These are phyloP conservation scores for Sebastes steindachneri DNA, from an alignment of 2,797 vertebrate species.

Conservation along the genomic window DNA sequence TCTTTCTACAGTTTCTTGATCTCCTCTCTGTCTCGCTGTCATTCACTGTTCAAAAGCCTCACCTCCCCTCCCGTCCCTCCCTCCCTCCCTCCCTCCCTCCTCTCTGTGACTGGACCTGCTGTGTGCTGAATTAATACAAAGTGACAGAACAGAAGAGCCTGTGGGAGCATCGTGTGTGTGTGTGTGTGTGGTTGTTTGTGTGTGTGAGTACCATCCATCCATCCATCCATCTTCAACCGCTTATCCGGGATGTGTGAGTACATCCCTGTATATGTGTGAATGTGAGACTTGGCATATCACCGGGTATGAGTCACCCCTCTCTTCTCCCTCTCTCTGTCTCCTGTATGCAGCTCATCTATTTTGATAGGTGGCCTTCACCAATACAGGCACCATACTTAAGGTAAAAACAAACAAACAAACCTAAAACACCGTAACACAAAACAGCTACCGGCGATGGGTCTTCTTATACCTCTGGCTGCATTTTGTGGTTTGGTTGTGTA, in stretches of 20 bases:
- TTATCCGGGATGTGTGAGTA: slow-evolving; percentile 37
- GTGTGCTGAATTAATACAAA: slow-evolving; percentile 63
- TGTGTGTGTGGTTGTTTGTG: slow-evolving; percentile 23
- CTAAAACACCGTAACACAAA: background rate
- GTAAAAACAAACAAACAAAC: background rate
- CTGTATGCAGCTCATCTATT: slow-evolving; percentile 47
- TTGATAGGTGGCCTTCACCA: slow-evolving; percentile 52
- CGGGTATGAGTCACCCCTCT: slow-evolving; percentile 64
- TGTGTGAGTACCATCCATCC: slow-evolving; percentile 33
- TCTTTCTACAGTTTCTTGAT: slow-evolving; percentile 11
- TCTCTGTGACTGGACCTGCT: slow-evolving; percentile 33
- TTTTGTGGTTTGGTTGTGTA: background rate
- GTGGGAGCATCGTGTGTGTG: slow-evolving; percentile 31
- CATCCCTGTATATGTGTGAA: slow-evolving; percentile 46
- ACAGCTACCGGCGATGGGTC: background rate
- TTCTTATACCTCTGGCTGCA: background rate
- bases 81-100: background rate
- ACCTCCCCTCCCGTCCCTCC: too few relatives aligned
- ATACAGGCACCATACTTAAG: slow-evolving; percentile 10
- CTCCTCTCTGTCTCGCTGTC: background rate
- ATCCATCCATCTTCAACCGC: too few relatives aligned
- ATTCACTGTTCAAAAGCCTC: slow-evolving; percentile 21
- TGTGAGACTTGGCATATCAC: slow-evolving; percentile 60
- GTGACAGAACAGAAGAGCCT: slow-evolving; percentile 68
- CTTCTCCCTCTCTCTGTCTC: slow-evolving; percentile 23